A percentile compares a stretch with the other conserved stretches of the same genome.
phyloP scores from a whole-genome alignment of 2,888 invertebrate species.

The Plebejus melissa region DNA sequence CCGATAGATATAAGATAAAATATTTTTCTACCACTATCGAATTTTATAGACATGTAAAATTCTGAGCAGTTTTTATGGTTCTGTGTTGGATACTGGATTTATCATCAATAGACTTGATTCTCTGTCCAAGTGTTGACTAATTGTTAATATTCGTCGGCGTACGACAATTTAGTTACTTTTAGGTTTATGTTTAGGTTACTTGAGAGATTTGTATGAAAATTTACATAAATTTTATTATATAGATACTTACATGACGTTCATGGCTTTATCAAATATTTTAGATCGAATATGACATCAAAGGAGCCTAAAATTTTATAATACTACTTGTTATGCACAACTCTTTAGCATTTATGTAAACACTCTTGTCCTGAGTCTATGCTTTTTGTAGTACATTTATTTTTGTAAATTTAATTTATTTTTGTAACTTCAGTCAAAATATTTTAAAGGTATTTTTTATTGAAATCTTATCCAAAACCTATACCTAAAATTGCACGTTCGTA shows the following conservation, averaged over 20 bases:
- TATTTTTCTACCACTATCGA: conserved; percentile 25
- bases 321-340: neutral
- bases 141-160: neutral
- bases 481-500: neutral
- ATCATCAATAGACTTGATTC: neutral
- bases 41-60: conserved; percentile 17
- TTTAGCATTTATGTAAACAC: neutral
- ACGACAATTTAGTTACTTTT: conserved; percentile 1
- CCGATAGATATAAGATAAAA: conserved; percentile 5
- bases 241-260: neutral
- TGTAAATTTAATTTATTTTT: neutral
- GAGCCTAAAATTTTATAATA: conserved; percentile 12
- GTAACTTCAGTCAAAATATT: neutral
- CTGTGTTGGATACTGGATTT: neutral
- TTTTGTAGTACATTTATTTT: neutral
- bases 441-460: neutral
- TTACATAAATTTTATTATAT: neutral
- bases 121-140: conserved; percentile 1
- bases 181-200: neutral
- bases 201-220: neutral
- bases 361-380: neutral
- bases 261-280: neutral
- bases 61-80: neutral
- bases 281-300: neutral
- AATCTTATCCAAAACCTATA: neutral